Evolutionary conservation across 2,113 vertebrate genomes (phyloP).

Genomic region (Thalassarche chlororhynchos): DNA sequence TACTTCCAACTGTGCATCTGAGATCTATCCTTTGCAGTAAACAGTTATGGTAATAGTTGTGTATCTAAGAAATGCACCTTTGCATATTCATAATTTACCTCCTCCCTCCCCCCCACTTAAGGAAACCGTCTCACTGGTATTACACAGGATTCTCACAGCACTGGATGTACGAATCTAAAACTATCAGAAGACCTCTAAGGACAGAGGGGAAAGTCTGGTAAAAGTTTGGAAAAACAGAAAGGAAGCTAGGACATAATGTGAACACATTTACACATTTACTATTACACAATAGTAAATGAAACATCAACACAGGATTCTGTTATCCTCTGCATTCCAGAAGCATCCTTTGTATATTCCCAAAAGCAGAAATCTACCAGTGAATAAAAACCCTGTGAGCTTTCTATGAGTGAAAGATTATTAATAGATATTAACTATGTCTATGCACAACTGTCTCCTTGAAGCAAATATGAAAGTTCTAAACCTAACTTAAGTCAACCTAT

Average conservation of each 20-base stretch:
- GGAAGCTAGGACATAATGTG: neutral
- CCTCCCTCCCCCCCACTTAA: fast-evolving
- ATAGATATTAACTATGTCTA: neutral
- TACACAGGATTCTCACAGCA: neutral
- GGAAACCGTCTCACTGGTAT: neutral
- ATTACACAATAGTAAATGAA: neutral
- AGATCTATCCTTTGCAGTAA: neutral
- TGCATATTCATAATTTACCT: neutral
- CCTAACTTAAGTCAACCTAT: neutral
- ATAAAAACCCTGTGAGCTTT: neutral
- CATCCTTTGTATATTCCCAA: neutral
- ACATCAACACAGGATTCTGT: neutral
- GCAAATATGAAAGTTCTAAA: neutral
- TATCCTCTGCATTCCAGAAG: neutral
- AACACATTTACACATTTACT: neutral
- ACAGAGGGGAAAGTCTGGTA: neutral
- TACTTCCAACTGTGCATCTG: neutral
- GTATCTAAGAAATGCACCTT: neutral
- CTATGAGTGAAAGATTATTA: neutral
- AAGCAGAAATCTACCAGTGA: neutral
- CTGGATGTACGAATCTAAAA: neutral
- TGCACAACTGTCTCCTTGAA: neutral
- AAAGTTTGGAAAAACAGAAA: neutral
- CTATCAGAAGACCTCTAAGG: neutral
- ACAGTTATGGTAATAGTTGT: fast-evolving